Evolutionary conservation across 2,797 vertebrate genomes (phyloP), one percentile per base, ranked within the genome.

Genomic region (Eidolon dupreanum): DNA sequence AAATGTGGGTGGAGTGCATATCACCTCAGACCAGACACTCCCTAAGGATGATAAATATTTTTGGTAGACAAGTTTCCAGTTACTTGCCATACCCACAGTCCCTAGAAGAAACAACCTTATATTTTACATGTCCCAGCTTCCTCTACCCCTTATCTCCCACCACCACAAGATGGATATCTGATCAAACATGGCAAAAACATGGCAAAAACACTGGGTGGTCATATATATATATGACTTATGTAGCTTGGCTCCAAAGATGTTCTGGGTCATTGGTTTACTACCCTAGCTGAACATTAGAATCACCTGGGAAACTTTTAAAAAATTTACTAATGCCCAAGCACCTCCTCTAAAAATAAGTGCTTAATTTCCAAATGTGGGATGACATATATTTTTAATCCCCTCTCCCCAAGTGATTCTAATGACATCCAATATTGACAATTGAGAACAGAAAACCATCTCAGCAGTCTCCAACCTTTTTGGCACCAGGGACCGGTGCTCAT

Each of bases 1-100:
- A 96, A 96, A 88, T 94, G 87, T 75, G 88, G 96, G 95, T 96
- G 95, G 77, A 88, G 28, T 24, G 4, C 38, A 66, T 16, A 70
- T 28, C 86, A 91, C 66, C 68, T 63, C 53, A 93, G 68, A 90
- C 38, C 75, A 89, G 82, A 19, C 96, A 94, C 92, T 95, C 95
- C 92, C 82, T 92, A 31, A 31, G 26, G 53, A 90, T 73, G 36
- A 86, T 75, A 92, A 95, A 95, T 91, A 84, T 59, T n/a, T 77
- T 71, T 43, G 20, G 13, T 2, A 84, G 79, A 77, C 53, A 86
- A 43, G 46, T 82, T 90, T 90, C 75, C 43, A 83, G 55, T 63
- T 96, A 95, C 38, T 46, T 85, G 38, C 20, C 55, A 26, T 49
- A 95, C 24, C 28, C 70, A 84, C 2, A 43, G 38, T 68, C 31